Evolutionary conservation across 2,797 vertebrate species (phyloP).

Genomic region (Eulemur mongoz): DNA sequence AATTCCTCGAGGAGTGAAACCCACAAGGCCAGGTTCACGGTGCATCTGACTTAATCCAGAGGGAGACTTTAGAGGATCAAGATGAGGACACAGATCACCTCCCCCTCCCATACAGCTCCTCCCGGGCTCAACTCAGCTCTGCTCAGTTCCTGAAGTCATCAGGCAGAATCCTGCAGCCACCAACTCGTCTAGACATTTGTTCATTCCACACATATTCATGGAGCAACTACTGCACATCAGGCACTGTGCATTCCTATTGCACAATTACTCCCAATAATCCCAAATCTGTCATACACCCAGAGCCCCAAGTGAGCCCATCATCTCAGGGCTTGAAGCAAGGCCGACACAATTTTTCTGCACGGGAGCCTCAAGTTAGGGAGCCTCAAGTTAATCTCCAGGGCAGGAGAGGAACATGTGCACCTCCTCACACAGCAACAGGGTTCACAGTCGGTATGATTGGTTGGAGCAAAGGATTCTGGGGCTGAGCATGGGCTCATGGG

Average conservation of each 20-base stretch:
- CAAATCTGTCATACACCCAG: rapidly evolving
- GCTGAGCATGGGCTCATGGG: background rate
- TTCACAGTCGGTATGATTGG: rapidly evolving
- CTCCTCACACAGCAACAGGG: background rate
- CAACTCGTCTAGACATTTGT: background rate
- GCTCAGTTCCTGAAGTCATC: background rate
- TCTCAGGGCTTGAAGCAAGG: background rate
- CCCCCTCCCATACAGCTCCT: background rate
- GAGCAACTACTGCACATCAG: background rate
- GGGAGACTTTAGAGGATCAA: background rate
- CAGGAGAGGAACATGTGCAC: background rate
- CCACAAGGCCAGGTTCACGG: background rate
- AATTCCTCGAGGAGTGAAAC: background rate
- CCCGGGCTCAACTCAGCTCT: background rate
- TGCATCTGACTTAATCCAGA: background rate
- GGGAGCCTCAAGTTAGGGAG: background rate
- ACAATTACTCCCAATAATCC: background rate
- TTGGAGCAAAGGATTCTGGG: background rate
- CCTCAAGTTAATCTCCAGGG: background rate
- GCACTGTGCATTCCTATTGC: rapidly evolving
- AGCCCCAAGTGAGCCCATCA: background rate
- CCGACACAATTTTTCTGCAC: background rate
- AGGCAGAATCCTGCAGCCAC: background rate
- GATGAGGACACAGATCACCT: background rate
- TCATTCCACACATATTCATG: background rate